Evolutionary conservation across 1,140 invertebrate species (phyloP), one percentile per base, ranked within the genome.

Genomic region (Macrocentrus cingulum): DNA sequence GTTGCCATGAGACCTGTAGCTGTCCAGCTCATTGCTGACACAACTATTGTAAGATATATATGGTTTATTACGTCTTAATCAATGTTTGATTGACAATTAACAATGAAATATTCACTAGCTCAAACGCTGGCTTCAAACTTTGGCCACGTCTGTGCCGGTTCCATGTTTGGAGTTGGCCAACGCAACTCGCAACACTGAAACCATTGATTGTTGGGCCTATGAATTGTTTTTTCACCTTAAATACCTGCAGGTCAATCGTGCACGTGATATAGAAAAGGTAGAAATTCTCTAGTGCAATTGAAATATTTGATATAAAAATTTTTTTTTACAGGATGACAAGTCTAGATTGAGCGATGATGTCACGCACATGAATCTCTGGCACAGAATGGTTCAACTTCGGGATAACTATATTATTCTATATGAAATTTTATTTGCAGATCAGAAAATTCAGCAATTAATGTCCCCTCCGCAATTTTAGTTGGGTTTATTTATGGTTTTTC

Each of bases 171-270:
- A 59, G 51, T 63, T 74, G 7, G 32, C 61, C 0, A 72, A 73
- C 51, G 70, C 70, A 0, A 69, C 57, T 23, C 64, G 66, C 5
- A 71, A 57, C 5, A 72, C 62, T 3, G 71, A 76, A 55, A 75
- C 64, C 13, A 74, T 76, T 36, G 74, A 76, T 48, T 68, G 70
- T 39, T 76, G 74, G 74, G 72, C 67, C 8, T 76, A 76, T 59
- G 74, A 76, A 60, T 49, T 75, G 5, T 76, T 69, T 60, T 76
- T 76, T 59, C 73, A 74, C 57, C 60, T 76, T 5, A 76, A 76
- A 62, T 68, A 67, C 45, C 68, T 69, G 29, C 65, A 71, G 56
- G 59, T 62, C 34, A 71, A 68, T 41, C 65, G 63, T 29, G 61
- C 53, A 16, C 65, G 51, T 22, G 64, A 62, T 48, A 4, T n/a